These are phyloP conservation scores for Eupithecia exiguata DNA, from an alignment of 2,888 invertebrate genomes.

Conservation along the genomic window DNA sequence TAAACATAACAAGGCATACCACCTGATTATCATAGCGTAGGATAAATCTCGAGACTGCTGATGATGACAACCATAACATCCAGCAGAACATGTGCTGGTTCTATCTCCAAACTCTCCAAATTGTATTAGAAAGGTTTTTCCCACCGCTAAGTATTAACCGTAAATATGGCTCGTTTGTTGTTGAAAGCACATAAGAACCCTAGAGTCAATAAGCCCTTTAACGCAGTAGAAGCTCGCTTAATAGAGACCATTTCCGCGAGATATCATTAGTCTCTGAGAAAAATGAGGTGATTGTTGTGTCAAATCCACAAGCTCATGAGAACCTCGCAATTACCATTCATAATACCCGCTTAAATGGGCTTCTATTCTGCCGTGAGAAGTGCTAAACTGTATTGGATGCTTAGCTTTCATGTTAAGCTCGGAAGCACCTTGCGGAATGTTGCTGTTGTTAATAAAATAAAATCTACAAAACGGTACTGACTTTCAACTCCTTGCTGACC, in stretches of 20 bases:
- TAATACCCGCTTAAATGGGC: constrained; percentile 46
- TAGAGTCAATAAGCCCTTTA: constrained; percentile 43
- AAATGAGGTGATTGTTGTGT: constrained; percentile 71
- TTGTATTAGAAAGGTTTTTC: neutral
- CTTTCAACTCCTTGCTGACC: constrained; percentile 52
- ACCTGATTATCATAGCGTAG: neutral
- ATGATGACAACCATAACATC: neutral
- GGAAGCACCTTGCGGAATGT: constrained; percentile 44
- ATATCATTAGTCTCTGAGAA: constrained; percentile 67
- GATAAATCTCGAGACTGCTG: neutral
- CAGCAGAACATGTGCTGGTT: neutral
- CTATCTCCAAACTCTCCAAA: neutral
- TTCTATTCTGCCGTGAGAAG: constrained; percentile 61
- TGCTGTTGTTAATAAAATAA: constrained; percentile 33
- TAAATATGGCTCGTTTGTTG: constrained; percentile 1
- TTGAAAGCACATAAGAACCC: constrained; percentile 38
- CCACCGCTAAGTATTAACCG: neutral
- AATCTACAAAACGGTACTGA: constrained; percentile 46
- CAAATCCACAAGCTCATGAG: constrained; percentile 65
- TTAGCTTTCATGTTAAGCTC: constrained; percentile 37
- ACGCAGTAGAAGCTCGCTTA: constrained; percentile 53
- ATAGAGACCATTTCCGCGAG: constrained; percentile 63
- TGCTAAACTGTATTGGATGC: constrained; percentile 52
- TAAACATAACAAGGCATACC: neutral
- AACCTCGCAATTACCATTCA: constrained; percentile 62